Evolutionary conservation across 1,140 invertebrate species (phyloP).

Genomic region (Drosophila parvula): DNA sequence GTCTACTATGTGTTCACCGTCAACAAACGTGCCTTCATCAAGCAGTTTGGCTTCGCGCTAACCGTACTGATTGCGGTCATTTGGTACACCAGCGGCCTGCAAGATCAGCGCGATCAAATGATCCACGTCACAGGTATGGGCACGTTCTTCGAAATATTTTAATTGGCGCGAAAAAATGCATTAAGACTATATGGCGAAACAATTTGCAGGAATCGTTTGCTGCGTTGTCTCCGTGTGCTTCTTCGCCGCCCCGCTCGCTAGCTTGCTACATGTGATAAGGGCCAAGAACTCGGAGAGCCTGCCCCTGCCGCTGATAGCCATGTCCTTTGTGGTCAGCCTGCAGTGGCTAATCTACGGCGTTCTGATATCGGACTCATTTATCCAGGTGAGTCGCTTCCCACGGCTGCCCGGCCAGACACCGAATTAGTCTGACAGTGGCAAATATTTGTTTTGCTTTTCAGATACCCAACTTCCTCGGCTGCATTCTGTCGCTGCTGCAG

Average conservation of each 20-base stretch:
- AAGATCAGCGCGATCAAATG: constrained; percentile 57
- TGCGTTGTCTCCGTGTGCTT: constrained; percentile 90
- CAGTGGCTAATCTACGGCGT: constrained; percentile 91
- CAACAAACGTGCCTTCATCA: constrained; percentile 73
- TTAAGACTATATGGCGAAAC: not conserved
- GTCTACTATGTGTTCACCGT: constrained; percentile 86
- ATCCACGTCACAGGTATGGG: constrained; percentile 70
- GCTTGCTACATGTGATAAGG: constrained; percentile 90
- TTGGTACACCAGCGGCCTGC: constrained; percentile 62
- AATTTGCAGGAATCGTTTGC: constrained; percentile 87
- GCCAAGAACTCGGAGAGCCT: constrained; percentile 90
- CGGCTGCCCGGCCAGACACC: not conserved
- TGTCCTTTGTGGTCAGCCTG: constrained; percentile 89
- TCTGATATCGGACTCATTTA: constrained; percentile 89
- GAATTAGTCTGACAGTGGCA: constrained; percentile 9
- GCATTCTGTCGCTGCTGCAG: constrained; percentile 88
- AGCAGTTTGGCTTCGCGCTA: constrained; percentile 69
- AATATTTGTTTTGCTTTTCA: constrained; percentile 82
- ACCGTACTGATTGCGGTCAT: constrained; percentile 63
- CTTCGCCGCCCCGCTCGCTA: constrained; percentile 91
- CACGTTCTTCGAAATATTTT: constrained; percentile 7
- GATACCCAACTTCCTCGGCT: constrained; percentile 90
- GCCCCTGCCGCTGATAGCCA: constrained; percentile 91
- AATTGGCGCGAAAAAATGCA: not conserved
- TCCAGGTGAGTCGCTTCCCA: constrained; percentile 86